These are phyloP conservation scores for Orchestia grillus DNA, from an alignment of 1,140 invertebrate species.

Conservation along the genomic window DNA sequence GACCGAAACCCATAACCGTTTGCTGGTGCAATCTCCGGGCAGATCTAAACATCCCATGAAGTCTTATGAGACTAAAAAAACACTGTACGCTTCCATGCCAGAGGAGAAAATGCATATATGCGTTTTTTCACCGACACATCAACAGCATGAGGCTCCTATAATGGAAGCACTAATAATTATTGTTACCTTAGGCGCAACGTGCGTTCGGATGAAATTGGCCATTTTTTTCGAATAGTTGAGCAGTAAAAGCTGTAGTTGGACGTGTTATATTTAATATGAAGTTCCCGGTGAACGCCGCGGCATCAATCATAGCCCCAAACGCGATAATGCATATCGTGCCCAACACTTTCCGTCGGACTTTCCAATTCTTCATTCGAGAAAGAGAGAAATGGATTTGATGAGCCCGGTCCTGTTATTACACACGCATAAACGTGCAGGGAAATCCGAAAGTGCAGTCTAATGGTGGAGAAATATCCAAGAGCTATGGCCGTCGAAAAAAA, in stretches of 20 bases:
- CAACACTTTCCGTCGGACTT: not conserved
- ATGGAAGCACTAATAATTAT: not conserved
- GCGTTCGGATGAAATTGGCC: not conserved
- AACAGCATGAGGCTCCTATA: not conserved
- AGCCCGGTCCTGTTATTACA: not conserved
- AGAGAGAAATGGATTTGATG: not conserved
- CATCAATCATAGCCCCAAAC: not conserved
- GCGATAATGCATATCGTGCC: not conserved
- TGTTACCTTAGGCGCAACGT: not conserved
- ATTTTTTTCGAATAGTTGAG: not conserved
- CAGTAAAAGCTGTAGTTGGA: not conserved
- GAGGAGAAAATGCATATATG: not conserved
- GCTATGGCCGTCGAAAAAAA: not conserved
- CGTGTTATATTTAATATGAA: not conserved
- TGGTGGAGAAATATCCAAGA: not conserved
- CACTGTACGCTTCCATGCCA: not conserved
- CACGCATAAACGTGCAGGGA: not conserved
- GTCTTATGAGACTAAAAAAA: not conserved
- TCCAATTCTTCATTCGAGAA: not conserved
- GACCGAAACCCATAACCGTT: constrained; percentile 12
- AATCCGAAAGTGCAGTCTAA: not conserved
- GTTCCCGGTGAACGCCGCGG: not conserved
- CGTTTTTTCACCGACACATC: not conserved
- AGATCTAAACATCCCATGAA: constrained; percentile 32
- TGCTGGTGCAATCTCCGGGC: not conserved